Conservation (phyloP, 2,113 vertebrate species). For the Chaetops frenatus region DNA sequence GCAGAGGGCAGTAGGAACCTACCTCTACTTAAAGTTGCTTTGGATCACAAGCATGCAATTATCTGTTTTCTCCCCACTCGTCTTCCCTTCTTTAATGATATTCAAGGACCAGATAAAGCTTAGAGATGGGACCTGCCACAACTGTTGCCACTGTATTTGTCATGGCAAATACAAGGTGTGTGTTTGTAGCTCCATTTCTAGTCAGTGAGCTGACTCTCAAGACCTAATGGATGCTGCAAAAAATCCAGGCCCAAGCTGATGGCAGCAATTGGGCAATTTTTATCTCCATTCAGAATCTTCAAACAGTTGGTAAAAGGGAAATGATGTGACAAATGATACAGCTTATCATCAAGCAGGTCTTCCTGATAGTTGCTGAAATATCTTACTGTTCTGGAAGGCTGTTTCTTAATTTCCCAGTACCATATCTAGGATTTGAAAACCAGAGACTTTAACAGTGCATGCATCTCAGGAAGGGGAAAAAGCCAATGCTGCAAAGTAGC, state of each 20-base stretch:
- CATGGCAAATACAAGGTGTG: not conserved
- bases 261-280: not conserved
- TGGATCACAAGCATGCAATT: not conserved
- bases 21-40: not conserved
- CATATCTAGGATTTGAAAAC: not conserved
- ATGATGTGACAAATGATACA: not conserved
- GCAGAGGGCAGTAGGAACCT: slow-evolving; percentile 52
- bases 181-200: not conserved
- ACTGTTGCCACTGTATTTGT: not conserved
- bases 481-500: not conserved
- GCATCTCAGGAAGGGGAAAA: not conserved
- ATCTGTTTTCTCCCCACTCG: not conserved
- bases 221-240: not conserved
- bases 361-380: not conserved
- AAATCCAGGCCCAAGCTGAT: not conserved
- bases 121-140: not conserved
- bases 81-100: not conserved
- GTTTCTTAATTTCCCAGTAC: not conserved
- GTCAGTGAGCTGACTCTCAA: not conserved
- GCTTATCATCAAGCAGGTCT: not conserved
- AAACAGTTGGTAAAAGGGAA: not conserved
- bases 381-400: not conserved
- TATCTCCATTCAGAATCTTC: not conserved
- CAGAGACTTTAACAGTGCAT: not conserved
- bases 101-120: not conserved